phyloP scores from a whole-genome alignment of 2,797 vertebrate species.

The Acipenser ruthenus region DNA sequence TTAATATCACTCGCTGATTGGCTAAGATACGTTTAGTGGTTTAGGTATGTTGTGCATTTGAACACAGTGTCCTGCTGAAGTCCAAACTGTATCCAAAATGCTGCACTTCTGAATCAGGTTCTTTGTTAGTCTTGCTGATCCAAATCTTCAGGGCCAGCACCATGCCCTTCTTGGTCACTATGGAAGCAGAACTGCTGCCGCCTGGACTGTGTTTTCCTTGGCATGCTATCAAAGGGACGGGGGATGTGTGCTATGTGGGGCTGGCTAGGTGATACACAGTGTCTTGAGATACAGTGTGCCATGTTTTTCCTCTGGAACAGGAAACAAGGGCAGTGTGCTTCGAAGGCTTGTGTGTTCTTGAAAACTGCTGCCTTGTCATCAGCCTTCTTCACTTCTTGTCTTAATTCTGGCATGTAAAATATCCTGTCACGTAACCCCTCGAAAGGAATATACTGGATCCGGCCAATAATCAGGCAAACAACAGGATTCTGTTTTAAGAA shows the following conservation, averaged over 20 bases:
- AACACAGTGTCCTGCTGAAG: constrained; percentile 45
- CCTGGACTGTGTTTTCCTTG: constrained; percentile 66
- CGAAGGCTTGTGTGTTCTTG: constrained; percentile 32
- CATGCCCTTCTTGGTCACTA: constrained; percentile 44
- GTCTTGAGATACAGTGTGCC: constrained; percentile 38
- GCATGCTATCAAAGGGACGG: constrained; percentile 58
- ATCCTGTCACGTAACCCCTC: constrained; percentile 15
- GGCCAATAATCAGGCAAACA: too few relatives aligned
- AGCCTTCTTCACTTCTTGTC: constrained; percentile 21
- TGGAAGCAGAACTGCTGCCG: constrained; percentile 47
- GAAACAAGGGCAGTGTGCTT: constrained; percentile 33
- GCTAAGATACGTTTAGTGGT: constrained; percentile 44
- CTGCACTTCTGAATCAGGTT: constrained; percentile 57
- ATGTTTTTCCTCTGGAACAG: constrained; percentile 21
- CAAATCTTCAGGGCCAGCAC: constrained; percentile 58
- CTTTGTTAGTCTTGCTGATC: constrained; percentile 65
- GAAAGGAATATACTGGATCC: background rate
- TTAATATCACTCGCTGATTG: constrained; percentile 61
- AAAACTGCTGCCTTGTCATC: constrained; percentile 45
- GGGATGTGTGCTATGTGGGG: constrained; percentile 44
- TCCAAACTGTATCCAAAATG: constrained; percentile 44
- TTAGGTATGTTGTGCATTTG: constrained; percentile 36
- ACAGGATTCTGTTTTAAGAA: too few relatives aligned
- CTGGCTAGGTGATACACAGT: constrained; percentile 41
- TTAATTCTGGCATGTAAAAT: constrained; percentile 44